Evolutionary conservation across 64 coral and sea anemone genomes (phyloP).

Genomic region (Trachythela sp.): DNA sequence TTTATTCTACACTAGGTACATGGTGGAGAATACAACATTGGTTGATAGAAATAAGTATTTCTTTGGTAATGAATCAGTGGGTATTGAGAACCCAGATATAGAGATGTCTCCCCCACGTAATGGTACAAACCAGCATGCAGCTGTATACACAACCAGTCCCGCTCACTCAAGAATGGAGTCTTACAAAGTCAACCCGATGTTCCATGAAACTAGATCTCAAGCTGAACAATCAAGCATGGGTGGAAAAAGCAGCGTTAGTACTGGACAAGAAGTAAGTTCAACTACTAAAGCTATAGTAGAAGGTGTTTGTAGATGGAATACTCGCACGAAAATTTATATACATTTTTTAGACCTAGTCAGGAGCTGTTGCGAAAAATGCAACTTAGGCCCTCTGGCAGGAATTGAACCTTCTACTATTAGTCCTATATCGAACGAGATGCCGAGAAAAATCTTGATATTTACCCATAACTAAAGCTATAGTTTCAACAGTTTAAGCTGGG

Average conservation of each 20-base stretch:
- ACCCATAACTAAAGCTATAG: no score
- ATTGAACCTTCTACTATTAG: no score
- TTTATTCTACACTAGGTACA: neutral
- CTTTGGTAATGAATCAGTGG: neutral
- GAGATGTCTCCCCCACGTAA: neutral
- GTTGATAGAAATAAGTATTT: neutral
- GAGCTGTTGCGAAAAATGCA: no score
- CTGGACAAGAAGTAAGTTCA: neutral
- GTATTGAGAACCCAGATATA: conserved; percentile 8
- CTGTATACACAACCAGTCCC: neutral
- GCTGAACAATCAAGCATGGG: neutral
- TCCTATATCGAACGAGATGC: no score
- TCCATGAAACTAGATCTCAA: neutral
- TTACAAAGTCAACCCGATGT: conserved; percentile 18
- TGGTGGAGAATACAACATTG: neutral
- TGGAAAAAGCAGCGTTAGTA: neutral
- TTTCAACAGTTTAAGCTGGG: no score
- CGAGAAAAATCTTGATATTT: no score
- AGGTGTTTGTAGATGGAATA: no score
- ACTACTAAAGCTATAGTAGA: no score
- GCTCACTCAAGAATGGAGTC: neutral
- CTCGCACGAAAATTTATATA: no score
- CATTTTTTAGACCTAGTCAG: no score
- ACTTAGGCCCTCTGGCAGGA: no score
- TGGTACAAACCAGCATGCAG: neutral